phyloP scores from a whole-genome alignment of 2,797 vertebrate species.

The Gymnodraco acuticeps region DNA sequence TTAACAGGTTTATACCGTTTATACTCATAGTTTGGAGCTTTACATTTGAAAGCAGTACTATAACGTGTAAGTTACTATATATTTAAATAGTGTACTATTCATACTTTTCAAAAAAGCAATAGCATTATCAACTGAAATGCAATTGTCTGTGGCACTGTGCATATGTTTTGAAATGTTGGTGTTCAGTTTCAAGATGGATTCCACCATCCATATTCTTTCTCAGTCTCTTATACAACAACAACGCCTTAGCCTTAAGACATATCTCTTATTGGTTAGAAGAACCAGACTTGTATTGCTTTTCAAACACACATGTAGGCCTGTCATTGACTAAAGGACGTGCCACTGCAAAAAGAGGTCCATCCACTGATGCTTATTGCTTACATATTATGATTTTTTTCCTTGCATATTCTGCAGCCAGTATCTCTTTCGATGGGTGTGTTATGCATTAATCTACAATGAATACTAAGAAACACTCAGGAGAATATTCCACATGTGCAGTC shows the following conservation, averaged over 20 bases:
- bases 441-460: background rate
- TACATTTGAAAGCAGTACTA: background rate
- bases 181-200: background rate
- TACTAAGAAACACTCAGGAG: background rate
- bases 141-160: background rate
- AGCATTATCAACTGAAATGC: background rate
- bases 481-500: too few relatives aligned
- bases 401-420: background rate
- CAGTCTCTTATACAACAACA: background rate
- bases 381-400: background rate
- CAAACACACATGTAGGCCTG: background rate
- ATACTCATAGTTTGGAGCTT: too few relatives aligned
- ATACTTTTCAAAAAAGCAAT: background rate
- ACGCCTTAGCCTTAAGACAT: background rate
- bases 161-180: background rate
- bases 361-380: background rate
- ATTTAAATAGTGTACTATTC: background rate
- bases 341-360: background rate
- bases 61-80: background rate
- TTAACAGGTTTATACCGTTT: background rate
- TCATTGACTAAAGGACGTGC: background rate
- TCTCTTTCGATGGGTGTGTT: background rate
- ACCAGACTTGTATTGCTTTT: background rate
- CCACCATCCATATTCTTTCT: background rate
- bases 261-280: background rate